Evolutionary conservation across 2,797 vertebrate genomes (phyloP).

Genomic region (Salarias fasciatus): DNA sequence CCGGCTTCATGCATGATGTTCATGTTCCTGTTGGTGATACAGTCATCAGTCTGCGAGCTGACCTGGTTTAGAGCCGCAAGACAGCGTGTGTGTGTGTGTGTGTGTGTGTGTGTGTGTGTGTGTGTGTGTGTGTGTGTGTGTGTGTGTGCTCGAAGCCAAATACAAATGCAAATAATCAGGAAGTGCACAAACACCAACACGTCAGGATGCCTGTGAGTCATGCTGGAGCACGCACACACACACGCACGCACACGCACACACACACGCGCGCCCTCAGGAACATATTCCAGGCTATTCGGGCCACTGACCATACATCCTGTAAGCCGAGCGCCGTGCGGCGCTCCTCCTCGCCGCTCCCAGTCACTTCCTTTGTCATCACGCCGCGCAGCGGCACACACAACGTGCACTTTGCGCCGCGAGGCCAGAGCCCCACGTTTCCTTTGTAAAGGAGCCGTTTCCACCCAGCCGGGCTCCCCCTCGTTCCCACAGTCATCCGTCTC

Average conservation of each 20-base stretch:
- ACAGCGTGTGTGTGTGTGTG: too few relatives aligned
- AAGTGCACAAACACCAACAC: slow-evolving; percentile 10
- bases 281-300: slow-evolving; percentile 41
- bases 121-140: too few relatives aligned
- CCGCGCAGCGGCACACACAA: slow-evolving; percentile 31
- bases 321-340: slow-evolving; percentile 26
- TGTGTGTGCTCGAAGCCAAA: too few relatives aligned
- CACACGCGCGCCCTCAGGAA: slow-evolving; percentile 9
- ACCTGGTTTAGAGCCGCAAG: too few relatives aligned
- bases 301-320: slow-evolving; percentile 64
- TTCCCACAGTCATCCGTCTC: slow-evolving; percentile 57
- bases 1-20: too few relatives aligned
- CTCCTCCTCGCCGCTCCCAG: slow-evolving; percentile 27
- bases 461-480: slow-evolving; percentile 29
- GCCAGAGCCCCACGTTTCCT: slow-evolving; percentile 32
- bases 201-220: slow-evolving; percentile 41
- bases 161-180: too few relatives aligned
- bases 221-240: slow-evolving; percentile 9
- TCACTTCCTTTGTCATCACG: slow-evolving; percentile 48
- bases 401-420: slow-evolving; percentile 44
- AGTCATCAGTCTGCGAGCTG: too few relatives aligned
- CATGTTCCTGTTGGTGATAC: too few relatives aligned
- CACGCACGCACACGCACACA: slow-evolving; percentile 8
- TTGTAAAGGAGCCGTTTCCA: slow-evolving; percentile 38
- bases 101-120: too few relatives aligned